A percentile compares a stretch with the other conserved stretches of the same genome.
phyloP scores from a whole-genome alignment of 2,113 vertebrate species.

The Struthio camelus region DNA sequence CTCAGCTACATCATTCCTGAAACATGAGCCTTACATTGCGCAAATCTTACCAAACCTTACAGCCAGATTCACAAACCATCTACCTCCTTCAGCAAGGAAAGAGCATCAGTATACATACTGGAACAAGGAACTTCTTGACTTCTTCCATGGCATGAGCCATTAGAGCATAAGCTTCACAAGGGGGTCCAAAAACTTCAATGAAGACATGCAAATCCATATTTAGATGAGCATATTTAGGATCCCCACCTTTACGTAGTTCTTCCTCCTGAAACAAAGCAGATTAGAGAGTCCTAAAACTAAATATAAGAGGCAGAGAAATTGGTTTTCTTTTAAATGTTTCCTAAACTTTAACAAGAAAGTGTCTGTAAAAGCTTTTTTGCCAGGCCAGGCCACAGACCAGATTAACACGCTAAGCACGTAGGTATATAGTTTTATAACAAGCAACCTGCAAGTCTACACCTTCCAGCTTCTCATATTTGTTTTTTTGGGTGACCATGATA shows the following conservation, averaged over 20 bases:
- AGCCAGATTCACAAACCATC: not conserved
- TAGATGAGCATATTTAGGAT: constrained; percentile 94
- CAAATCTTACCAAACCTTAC: not conserved
- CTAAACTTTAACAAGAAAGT: not conserved
- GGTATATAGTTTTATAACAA: not conserved
- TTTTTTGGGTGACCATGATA: not conserved
- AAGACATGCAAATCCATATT: constrained; percentile 96
- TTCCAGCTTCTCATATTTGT: not conserved
- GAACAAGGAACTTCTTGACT: constrained; percentile 97
- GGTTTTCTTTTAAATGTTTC: not conserved
- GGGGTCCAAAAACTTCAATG: constrained; percentile 95
- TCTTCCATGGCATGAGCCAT: constrained; percentile 99
- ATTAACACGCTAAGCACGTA: not conserved
- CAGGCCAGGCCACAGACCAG: not conserved
- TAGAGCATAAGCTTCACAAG: constrained; percentile 92
- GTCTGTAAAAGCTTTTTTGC: not conserved
- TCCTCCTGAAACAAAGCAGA: constrained; percentile 83
- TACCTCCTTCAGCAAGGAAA: not conserved
- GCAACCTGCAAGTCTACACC: not conserved
- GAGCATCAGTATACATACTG: constrained; percentile 74
- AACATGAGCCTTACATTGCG: not conserved
- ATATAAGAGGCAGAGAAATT: not conserved
- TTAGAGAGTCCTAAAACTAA: not conserved
- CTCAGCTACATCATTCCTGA: not conserved
- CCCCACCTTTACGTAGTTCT: constrained; percentile 91